Base-by-base conservation (phyloP, 1,140 invertebrate genomes). In the Liolophura sinensis region DNA sequence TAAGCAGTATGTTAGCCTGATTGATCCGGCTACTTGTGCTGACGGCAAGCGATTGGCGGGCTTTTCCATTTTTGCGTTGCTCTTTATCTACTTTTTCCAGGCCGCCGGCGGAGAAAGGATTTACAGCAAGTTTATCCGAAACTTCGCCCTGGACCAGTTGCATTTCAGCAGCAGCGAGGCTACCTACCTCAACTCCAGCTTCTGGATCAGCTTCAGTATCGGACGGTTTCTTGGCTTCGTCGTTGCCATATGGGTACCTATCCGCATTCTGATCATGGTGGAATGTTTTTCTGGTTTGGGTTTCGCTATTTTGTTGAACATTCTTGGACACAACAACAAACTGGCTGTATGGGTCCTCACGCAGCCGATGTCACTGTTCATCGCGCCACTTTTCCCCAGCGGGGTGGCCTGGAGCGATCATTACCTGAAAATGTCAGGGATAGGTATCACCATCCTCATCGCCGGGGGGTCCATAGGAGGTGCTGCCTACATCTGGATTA, bases 201-300 rank as follows among this genome's bases (percentile, higher is more conserved):
- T 73, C 50, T 78, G 76, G 76, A 73, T 73, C 9, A 67, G 70
- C 63, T 78, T 76, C 64, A 65, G 71, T 4, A 27, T 69, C 6
- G 76, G 73, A 0, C 64, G 76, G 11, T 65, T 76, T 20, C 48
- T 71, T 16, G 73, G 70, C 14, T 69, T 73, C 31, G n/a, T 78
- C 1, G 62, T 67, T 11, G 70, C 73, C 3, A 65, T 62, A 40
- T 75, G 67, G 47, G 68, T 78, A 50, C 68, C 74, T 14, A 69
- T 73, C 14, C 57, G 69, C n/a, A 67, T 64, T 56, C 50, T 78
- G 25, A 65, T 78, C 20, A 16, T 75, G 12, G 63, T 72, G 24
- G 74, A 76, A 62, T 63, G 54, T 15, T 55, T 60, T 54, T 71
- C 70, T 5, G 67, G 57, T 7, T 55, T 76, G 9, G 61, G 68